phyloP scores from a whole-genome alignment of 1,140 invertebrate genomes.

The Scaptomyza graminum region DNA sequence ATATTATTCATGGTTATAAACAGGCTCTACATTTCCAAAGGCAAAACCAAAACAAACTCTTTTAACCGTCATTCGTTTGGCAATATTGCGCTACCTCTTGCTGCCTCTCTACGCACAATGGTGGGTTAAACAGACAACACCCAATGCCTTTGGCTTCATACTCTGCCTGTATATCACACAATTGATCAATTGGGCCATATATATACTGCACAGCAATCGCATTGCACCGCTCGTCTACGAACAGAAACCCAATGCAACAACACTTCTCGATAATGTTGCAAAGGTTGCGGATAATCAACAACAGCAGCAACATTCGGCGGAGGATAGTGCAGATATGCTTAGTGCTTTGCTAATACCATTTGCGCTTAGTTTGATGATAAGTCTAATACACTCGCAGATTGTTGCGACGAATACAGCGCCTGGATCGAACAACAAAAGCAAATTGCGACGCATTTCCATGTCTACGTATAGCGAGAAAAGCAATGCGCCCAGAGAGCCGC shows the following conservation, averaged over 20 bases:
- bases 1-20: not conserved
- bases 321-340: conserved; percentile 70
- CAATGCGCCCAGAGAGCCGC: conserved; percentile 66
- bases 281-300: conserved; percentile 34
- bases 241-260: conserved; percentile 26
- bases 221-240: conserved; percentile 46
- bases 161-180: conserved; percentile 91
- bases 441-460: conserved; percentile 76
- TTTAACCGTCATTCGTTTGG: conserved; percentile 91
- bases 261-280: conserved; percentile 3
- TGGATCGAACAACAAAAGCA: conserved; percentile 72
- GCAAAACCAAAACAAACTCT: conserved; percentile 95
- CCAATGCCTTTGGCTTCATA: conserved; percentile 88
- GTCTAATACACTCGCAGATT: conserved; percentile 95
- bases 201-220: conserved; percentile 85
- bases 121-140: conserved; percentile 95
- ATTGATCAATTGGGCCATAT: conserved; percentile 88
- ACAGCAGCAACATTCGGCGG: conserved; percentile 35
- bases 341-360: conserved; percentile 88
- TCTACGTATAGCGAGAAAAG: conserved; percentile 65
- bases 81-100: conserved; percentile 91
- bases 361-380: conserved; percentile 91
- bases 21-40: conserved; percentile 96
- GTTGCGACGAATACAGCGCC: conserved; percentile 88
- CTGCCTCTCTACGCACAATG: conserved; percentile 92